Percentiles rank a stretch among this genome's conserved stretches.
phyloP scores from a whole-genome alignment of 2,797 vertebrate genomes.

The Anabas testudineus region DNA sequence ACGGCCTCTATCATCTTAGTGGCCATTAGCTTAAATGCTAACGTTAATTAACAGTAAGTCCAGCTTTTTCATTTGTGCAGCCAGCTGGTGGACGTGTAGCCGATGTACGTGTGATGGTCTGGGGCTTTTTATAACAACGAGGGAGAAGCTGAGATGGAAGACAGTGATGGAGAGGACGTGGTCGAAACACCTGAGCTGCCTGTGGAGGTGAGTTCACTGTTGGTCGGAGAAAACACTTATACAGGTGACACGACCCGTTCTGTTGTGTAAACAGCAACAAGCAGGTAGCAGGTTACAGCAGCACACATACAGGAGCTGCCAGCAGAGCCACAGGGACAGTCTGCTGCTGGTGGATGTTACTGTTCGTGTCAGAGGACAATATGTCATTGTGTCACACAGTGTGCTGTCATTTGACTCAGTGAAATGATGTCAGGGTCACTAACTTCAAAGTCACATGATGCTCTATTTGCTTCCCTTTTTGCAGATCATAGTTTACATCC shows the following conservation, averaged over 20 bases:
- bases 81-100: not conserved
- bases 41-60: no score
- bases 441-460: not conserved
- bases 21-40: conserved; percentile 13
- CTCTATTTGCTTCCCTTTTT: conserved; percentile 41
- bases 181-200: conserved; percentile 76
- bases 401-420: not conserved
- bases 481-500: conserved; percentile 88
- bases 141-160: conserved; percentile 55
- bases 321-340: not conserved
- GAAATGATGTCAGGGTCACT: not conserved
- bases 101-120: conserved; percentile 25
- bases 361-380: not conserved
- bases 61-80: conserved; percentile 2
- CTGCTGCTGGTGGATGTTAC: not conserved
- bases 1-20: accelerated
- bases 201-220: conserved; percentile 78
- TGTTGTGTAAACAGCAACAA: not conserved
- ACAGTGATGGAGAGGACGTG: conserved; percentile 39
- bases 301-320: not conserved
- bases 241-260: not conserved
- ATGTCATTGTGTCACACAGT: not conserved
- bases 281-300: not conserved
- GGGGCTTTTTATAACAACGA: not conserved
- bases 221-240: not conserved